Conservation (phyloP, 2,113 vertebrate genomes). For the Vimba vimba region DNA sequence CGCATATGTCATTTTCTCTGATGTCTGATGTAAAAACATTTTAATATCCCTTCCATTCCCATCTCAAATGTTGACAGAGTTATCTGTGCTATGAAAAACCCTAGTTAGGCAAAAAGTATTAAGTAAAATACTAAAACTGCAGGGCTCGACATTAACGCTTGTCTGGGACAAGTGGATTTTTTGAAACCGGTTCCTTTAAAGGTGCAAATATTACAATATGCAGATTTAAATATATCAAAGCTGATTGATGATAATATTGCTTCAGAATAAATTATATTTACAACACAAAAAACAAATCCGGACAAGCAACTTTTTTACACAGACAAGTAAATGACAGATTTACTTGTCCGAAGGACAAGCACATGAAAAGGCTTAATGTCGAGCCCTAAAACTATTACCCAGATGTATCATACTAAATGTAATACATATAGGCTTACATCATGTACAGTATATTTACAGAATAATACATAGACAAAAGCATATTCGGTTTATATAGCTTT, state of each 20-base stretch:
- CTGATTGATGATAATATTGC: too few relatives aligned
- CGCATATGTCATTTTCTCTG: not conserved
- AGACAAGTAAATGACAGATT: too few relatives aligned
- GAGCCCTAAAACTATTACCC: not conserved
- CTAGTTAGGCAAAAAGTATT: conserved; percentile 6
- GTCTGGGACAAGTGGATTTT: too few relatives aligned
- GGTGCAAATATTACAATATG: too few relatives aligned
- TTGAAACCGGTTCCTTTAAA: too few relatives aligned
- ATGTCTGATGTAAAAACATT: not conserved
- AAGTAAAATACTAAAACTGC: not conserved
- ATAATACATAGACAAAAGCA: not conserved
- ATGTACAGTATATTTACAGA: not conserved
- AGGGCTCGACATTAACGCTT: too few relatives aligned
- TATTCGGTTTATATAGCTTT: not conserved
- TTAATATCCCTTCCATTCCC: not conserved
- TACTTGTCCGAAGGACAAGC: too few relatives aligned
- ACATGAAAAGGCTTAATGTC: too few relatives aligned
- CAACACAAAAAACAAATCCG: too few relatives aligned
- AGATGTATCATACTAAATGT: conserved; percentile 9
- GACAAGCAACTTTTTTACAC: too few relatives aligned
- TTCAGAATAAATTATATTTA: too few relatives aligned
- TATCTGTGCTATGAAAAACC: not conserved
- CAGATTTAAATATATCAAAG: too few relatives aligned
- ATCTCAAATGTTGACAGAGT: not conserved
- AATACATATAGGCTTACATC: not conserved